Base-by-base conservation (phyloP, 2,797 vertebrate genomes). In the Enteromius viviparus region DNA sequence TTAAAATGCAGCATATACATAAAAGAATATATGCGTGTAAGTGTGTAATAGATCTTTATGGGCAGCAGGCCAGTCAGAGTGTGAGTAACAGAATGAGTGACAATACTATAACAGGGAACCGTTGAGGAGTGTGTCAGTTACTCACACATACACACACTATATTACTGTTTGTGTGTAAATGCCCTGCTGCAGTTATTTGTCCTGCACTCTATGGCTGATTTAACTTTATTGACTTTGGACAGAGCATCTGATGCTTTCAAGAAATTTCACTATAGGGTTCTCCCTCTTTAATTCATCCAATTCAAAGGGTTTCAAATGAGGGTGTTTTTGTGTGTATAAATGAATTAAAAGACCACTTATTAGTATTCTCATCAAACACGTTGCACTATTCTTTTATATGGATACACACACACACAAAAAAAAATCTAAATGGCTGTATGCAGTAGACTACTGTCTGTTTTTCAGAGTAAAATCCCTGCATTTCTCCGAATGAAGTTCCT, bases 201-300 rank as follows among this genome's bases (percentile, higher is more conserved):
- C 40, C 37, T 69, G 78, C 26, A 29, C 53, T 64, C 23, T 55
- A 76, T 26, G 15, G 42, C 49, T 53, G 66, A 87, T 84, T 69
- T 68, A 62, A 60, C 83, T 84, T 78, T 75, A 85, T 82, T 85
- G 69, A 81, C 82, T 87, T 82, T 75, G 68, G 76, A 78, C 71
- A 82, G 83, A 29, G 29, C 5, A 75, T 37, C 32, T 4, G 15
- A 32, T 40, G 60, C 70, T 78, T 85, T 82, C 5, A 84, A 81
- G 45, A 78, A 69, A 76, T 45, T 62, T 14, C 23, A 21, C n/a
- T 64, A 19, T 77, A 40, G 58, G 66, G 23, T 68, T 74, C 15
- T 80, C 45, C 55, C 47, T 23, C 23, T 80, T 86, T 47, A 68
- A 69, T 70, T 40, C 23, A 58, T 77, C 65, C 64, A 34, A 65